Evolutionary conservation across 53 echinoderm and acorn worm genomes (phyloP).

Genomic region (Holothuria scabra): DNA sequence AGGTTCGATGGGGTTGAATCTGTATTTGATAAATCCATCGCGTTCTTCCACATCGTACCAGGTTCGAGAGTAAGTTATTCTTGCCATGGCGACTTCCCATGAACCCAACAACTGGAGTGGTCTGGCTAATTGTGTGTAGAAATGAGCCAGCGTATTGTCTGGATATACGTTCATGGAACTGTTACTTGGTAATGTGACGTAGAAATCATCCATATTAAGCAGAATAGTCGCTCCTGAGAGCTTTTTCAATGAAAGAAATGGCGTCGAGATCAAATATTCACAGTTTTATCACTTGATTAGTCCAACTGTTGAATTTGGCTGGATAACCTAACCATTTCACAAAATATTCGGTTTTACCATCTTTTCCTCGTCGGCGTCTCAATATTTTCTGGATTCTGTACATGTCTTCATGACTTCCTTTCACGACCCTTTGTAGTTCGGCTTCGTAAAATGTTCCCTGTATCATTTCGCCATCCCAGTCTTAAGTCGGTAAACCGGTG

Average conservation of each 20-base stretch:
- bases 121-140: background rate
- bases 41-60: slow-evolving; percentile 23
- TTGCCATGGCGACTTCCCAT: slow-evolving; percentile 27
- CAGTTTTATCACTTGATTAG: slow-evolving; percentile 23
- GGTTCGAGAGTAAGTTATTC: slow-evolving; percentile 1
- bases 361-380: slow-evolving; percentile 28
- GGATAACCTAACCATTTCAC: slow-evolving; percentile 65
- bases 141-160: slow-evolving; percentile 22
- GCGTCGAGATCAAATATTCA: background rate
- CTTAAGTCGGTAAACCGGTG: slow-evolving; percentile 50
- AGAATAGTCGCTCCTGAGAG: too few species aligned
- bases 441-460: slow-evolving; percentile 51
- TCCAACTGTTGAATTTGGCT: slow-evolving; percentile 64
- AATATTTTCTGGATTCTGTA: slow-evolving; percentile 58
- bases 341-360: slow-evolving; percentile 64
- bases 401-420: slow-evolving; percentile 30
- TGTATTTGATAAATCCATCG: background rate
- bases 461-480: slow-evolving; percentile 51
- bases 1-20: background rate
- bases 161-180: slow-evolving; percentile 22
- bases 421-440: slow-evolving; percentile 54
- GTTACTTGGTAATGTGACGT: slow-evolving; percentile 15
- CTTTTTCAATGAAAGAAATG: too few species aligned
- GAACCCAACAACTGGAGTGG: background rate
- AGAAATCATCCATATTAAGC: too few species aligned